phyloP scores from a whole-genome alignment of 92 coral and sea anemone genomes.

The Isaurus tuberculatus region DNA sequence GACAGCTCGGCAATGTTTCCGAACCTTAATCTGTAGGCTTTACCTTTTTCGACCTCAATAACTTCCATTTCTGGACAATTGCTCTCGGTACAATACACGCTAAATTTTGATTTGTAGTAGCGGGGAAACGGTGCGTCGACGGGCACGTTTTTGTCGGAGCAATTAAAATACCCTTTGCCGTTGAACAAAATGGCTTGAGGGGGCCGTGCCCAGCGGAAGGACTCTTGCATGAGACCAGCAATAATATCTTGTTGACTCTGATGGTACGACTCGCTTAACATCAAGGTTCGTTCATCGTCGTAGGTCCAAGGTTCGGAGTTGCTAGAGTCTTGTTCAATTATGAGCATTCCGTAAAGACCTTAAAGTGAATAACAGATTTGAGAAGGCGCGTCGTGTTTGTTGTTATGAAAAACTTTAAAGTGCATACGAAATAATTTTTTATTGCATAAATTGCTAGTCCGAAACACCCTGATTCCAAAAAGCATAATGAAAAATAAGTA shows the following conservation, averaged over 20 bases:
- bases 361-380: neutral
- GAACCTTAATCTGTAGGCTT: conserved; percentile 44
- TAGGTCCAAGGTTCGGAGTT: conserved; percentile 36
- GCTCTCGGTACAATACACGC: conserved; percentile 5
- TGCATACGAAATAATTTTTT: neutral
- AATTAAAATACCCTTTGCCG: conserved; percentile 42
- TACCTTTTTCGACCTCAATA: conserved; percentile 43
- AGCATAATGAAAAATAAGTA: too few relatives aligned
- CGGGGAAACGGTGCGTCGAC: conserved; percentile 26
- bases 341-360: conserved; percentile 51
- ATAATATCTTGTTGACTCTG: conserved; percentile 44
- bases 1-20: conserved; percentile 49
- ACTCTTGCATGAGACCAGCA: conserved; percentile 37
- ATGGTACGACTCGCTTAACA: conserved; percentile 59
- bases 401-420: neutral
- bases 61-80: conserved; percentile 47
- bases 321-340: conserved; percentile 24
- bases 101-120: conserved; percentile 31
- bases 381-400: too few relatives aligned
- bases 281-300: conserved; percentile 46
- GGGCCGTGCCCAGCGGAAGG: conserved; percentile 46
- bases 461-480: too few relatives aligned
- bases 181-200: conserved; percentile 34
- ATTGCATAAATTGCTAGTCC: neutral
- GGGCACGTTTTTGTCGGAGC: conserved; percentile 25